Percentiles rank a stretch among this genome's conserved stretches.
Evolutionary conservation across 2,888 invertebrate genomes (phyloP).

Genomic region (Drosophila robusta): DNA sequence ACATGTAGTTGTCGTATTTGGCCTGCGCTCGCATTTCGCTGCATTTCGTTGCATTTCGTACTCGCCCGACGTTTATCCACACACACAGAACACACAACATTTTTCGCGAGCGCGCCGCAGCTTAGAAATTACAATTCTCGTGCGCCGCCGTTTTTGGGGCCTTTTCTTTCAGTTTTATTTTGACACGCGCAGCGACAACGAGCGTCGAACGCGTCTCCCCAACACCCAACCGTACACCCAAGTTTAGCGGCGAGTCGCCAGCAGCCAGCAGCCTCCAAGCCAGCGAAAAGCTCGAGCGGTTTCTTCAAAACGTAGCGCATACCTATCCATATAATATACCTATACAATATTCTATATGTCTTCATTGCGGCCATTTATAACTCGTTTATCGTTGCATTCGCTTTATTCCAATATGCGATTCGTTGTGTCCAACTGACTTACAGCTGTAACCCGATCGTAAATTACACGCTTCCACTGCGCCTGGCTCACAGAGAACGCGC

Average conservation of each 20-base stretch:
- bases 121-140: constrained; percentile 77
- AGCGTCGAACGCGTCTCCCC: constrained; percentile 44
- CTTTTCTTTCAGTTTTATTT: constrained; percentile 73
- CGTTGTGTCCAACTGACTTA: constrained; percentile 17
- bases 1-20: constrained; percentile 8
- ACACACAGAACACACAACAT: constrained; percentile 16
- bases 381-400: constrained; percentile 31
- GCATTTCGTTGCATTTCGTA: constrained; percentile 49
- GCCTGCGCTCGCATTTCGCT: constrained; percentile 58
- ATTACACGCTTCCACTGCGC: constrained; percentile 42
- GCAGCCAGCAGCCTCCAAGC: constrained; percentile 5
- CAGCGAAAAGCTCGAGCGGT: constrained; percentile 6
- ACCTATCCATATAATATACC: neutral
- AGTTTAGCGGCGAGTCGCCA: constrained; percentile 13
- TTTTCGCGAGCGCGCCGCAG: constrained; percentile 48
- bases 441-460: constrained; percentile 61
- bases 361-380: constrained; percentile 12
- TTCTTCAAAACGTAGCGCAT: constrained; percentile 16
- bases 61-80: constrained; percentile 69
- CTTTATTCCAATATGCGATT: constrained; percentile 11
- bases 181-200: constrained; percentile 72
- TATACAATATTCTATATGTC: neutral
- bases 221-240: constrained; percentile 12
- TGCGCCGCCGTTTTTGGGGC: constrained; percentile 53
- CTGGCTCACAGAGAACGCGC: neutral